phyloP scores from a whole-genome alignment of 2,113 vertebrate genomes.

The Rhineura floridana region DNA sequence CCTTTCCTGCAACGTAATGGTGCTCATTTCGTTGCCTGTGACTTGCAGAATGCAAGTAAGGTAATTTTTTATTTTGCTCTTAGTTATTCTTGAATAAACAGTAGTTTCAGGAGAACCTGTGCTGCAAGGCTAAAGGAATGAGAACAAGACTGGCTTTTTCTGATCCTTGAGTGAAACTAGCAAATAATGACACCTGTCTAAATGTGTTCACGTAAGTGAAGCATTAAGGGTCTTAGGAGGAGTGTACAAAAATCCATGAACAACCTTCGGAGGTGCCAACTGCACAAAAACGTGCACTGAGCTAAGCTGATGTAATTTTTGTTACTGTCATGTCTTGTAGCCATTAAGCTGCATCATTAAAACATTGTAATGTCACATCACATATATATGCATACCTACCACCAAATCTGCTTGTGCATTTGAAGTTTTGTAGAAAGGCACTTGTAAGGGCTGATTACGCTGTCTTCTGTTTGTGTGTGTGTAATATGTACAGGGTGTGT shows the following conservation, averaged over 20 bases:
- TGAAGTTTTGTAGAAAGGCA: background rate
- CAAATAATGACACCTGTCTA: background rate
- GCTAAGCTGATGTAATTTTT: background rate
- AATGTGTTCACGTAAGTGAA: background rate
- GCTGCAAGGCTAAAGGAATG: background rate
- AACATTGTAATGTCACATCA: too few species aligned
- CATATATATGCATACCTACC: too few species aligned
- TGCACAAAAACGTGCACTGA: accelerated
- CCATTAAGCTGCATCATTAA: too few species aligned
- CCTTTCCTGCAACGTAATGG: background rate
- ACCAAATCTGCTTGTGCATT: background rate
- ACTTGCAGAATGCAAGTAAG: background rate
- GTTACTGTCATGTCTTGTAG: background rate
- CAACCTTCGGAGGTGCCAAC: background rate
- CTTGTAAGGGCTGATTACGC: background rate
- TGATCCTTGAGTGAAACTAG: background rate
- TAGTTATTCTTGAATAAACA: background rate
- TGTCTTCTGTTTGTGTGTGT: background rate
- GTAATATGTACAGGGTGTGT: background rate
- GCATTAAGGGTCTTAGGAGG: background rate
- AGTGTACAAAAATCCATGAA: accelerated
- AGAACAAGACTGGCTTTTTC: background rate
- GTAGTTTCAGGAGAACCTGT: background rate
- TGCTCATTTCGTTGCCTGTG: background rate
- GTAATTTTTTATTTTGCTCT: background rate